Conservation (phyloP, 2,888 invertebrate genomes). For the Ariolimax columbianus region DNA sequence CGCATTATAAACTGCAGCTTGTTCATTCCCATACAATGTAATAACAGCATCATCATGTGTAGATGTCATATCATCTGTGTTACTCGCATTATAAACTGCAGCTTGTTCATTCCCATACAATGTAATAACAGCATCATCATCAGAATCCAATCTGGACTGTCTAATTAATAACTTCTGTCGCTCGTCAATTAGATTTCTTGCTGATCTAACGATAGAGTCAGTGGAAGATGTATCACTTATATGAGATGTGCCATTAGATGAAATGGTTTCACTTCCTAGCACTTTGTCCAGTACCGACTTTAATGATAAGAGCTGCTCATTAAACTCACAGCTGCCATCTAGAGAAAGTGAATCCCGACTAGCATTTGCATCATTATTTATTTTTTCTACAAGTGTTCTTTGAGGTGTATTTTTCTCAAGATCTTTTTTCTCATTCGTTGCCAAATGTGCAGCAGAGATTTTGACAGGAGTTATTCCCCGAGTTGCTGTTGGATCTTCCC, state of each 20-base stretch:
- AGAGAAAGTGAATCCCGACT: background rate
- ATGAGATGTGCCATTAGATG: background rate
- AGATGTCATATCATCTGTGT: background rate
- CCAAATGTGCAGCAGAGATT: background rate
- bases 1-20: background rate
- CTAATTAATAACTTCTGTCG: conserved; percentile 10
- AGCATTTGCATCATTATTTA: background rate
- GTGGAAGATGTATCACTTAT: conserved; percentile 18
- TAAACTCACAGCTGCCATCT: conserved; percentile 32
- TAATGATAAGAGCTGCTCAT: conserved; percentile 19
- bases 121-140: conserved; percentile 37
- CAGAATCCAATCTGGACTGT: conserved; percentile 3
- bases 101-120: conserved; percentile 15
- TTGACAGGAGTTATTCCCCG: background rate
- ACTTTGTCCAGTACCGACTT: conserved; percentile 11
- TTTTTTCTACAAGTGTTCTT: background rate
- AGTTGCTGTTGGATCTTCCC: background rate
- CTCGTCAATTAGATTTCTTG: conserved; percentile 14
- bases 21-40: conserved; percentile 11
- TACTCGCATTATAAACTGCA: too few species aligned
- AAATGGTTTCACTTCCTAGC: background rate
- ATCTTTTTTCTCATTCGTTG: background rate
- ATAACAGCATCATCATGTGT: conserved; percentile 38
- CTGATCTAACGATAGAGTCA: conserved; percentile 34
- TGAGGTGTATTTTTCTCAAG: background rate